Percentiles rank a stretch among this genome's conserved stretches.
Conservation (phyloP, 2,113 vertebrate species). For the Callipepla californica region DNA sequence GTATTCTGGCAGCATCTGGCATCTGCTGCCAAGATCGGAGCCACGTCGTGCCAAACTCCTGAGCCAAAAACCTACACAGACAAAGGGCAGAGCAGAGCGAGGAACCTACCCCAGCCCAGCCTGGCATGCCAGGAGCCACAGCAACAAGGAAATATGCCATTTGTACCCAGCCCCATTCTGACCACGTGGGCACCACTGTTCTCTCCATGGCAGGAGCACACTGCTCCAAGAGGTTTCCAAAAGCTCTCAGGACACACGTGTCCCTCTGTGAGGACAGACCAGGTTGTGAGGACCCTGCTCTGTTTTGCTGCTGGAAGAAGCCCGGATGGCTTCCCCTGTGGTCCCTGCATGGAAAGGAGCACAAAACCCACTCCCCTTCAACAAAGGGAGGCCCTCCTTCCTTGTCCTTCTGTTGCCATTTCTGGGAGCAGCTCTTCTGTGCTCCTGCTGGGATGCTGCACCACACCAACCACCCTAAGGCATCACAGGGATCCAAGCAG, state of each 20-base stretch:
- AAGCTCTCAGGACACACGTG: background rate
- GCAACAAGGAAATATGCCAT: background rate
- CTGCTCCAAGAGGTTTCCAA: background rate
- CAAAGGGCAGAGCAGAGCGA: background rate
- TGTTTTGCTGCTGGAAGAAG: background rate
- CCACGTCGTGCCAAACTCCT: slow-evolving; percentile 12
- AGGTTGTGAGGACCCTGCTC: background rate
- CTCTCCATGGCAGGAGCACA: background rate
- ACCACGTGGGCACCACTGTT: accelerated
- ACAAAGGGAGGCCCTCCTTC: background rate
- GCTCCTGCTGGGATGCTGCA: background rate
- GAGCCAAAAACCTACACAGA: slow-evolving; percentile 39
- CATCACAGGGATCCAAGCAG: background rate
- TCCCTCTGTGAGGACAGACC: background rate
- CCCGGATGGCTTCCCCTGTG: background rate
- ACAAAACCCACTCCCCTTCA: background rate
- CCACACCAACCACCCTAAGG: background rate
- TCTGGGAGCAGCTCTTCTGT: background rate
- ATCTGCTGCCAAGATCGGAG: slow-evolving; percentile 60
- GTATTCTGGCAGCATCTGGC: slow-evolving; percentile 49
- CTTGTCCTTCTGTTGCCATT: background rate
- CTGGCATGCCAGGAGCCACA: background rate
- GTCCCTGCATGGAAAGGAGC: background rate
- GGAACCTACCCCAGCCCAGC: background rate
- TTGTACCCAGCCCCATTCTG: background rate